Evolutionary conservation across 2,113 vertebrate species (phyloP).

Genomic region (Aleadryas rufinucha): DNA sequence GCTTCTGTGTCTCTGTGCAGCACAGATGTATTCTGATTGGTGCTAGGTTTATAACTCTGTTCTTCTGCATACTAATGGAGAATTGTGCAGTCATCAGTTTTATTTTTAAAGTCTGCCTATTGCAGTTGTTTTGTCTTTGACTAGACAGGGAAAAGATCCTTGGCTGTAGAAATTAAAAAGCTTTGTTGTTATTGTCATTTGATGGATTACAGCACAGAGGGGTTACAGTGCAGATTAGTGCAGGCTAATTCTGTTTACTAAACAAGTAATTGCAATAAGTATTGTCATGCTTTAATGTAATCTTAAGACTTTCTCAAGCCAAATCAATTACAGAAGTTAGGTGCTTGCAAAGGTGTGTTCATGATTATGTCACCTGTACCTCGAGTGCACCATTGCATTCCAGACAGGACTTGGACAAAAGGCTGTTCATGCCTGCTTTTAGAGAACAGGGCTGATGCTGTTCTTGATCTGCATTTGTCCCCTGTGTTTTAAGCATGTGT

Average conservation of each 20-base stretch:
- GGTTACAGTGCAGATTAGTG: background rate
- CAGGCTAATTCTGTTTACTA: background rate
- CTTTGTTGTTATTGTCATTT: background rate
- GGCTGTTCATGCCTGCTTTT: background rate
- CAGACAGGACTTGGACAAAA: background rate
- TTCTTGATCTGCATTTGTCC: background rate
- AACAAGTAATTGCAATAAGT: background rate
- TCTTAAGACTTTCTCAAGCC: background rate
- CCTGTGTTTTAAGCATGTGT: background rate
- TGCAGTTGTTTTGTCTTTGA: background rate
- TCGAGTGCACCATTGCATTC: background rate
- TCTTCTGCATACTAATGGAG: background rate
- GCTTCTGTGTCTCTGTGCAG: background rate
- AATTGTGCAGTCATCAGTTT: background rate
- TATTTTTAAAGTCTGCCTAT: background rate
- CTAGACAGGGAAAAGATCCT: background rate
- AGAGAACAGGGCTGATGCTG: background rate
- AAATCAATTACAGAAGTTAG: background rate
- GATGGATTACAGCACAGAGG: background rate
- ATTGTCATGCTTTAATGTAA: background rate
- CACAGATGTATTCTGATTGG: background rate
- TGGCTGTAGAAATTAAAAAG: background rate
- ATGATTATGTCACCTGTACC: background rate
- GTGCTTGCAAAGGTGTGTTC: background rate
- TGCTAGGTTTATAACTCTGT: fast-evolving